Evolutionary conservation across 2,888 invertebrate genomes (phyloP), one percentile per base, ranked within the genome.

Genomic region (Epirrita christyi): DNA sequence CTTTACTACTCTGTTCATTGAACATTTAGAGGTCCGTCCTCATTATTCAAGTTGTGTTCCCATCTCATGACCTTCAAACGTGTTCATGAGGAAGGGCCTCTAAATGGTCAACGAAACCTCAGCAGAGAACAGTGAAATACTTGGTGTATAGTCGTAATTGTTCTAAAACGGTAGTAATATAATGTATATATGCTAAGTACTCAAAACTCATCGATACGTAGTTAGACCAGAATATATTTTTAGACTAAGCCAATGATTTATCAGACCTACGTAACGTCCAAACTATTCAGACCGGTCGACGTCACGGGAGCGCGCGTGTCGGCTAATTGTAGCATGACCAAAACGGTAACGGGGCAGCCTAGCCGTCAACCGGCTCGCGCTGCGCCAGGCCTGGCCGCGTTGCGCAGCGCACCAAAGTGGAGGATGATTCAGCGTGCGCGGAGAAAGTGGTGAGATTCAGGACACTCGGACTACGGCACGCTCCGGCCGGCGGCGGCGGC

Each of bases 251-350:
- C 68, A 72, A 81, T 88, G 81, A 87, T 87, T 86, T 85, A 85
- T 85, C 76, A 63, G 65, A 73, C 63, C 77, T 81, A 88, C 89
- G 90, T 88, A 86, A 84, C 80, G 78, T 66, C 62, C 61, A 63
- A 86, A 85, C 75, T 84, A 89, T 86, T 83, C 75, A 73, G 76
- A 76, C 76, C 77, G 75, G 75, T 68, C 81, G 72, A 88, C 91
- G 91, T 92, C 91, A 91, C 83, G 73, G 88, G 86, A 81, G 81
- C 85, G 85, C 84, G 78, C 76, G 83, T 77, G 73, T 71, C 72
- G 69, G 83, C 90, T 91, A 90, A 92, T 88, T 88, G 85, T 85
- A 76, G 91, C 86, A 86, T 83, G 73, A 78, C 91, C 88, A 86
- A 89, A 91, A 83, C 83, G 81, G 90, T 87, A 80, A 76, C 76